Base-by-base conservation (phyloP, 2,888 invertebrate genomes). In the Rhaphigaster nebulosa region DNA sequence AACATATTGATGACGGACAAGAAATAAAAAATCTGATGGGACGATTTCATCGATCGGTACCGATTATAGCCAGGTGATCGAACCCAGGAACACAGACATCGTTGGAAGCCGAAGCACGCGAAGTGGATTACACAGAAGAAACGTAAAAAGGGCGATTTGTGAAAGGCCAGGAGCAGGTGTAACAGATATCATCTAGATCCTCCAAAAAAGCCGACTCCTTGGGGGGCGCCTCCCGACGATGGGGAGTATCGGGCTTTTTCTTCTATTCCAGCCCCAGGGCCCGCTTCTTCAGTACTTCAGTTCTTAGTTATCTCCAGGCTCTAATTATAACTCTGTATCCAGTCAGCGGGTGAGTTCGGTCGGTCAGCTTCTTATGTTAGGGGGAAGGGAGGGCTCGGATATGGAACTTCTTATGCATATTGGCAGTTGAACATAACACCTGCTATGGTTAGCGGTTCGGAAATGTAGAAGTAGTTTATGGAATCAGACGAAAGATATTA, bases 121-220 rank as follows among this genome's bases (percentile, higher is more conserved):
- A 76, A 76, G 70, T 38, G 70, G 20, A 76, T 29, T 38, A 76
- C 38, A 76, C 34, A 76, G 34, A 76, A 76, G 70, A 76, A 76
- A 76, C 70, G 38, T 76, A 76, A 76, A 38, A 76, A 76, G 70
- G 38, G 70, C 70, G 70, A 76, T 76, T 76, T 76, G 70, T 76
- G 70, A 76, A 76, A 76, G 70, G 70, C 20, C 70, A 8, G 38
- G 34, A 76, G 70, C 70, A 76, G 70, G 70, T 76, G 70, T 38
- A 38, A 38, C 70, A 76, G 70, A 76, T 76, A 76, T 76, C 34
- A 76, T 76, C 70, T 76, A 38, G 70, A 76, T 76, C 70, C 70
- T 76, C 70, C 38, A 76, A 76, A 76, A 76, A 76, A 76, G 20
- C 70, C 70, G 70, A 76, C 70, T 76, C 70, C 38, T 23, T 76